These are phyloP conservation scores for Rotaria macrura DNA, from an alignment of 2,888 invertebrate genomes.

Conservation along the genomic window DNA sequence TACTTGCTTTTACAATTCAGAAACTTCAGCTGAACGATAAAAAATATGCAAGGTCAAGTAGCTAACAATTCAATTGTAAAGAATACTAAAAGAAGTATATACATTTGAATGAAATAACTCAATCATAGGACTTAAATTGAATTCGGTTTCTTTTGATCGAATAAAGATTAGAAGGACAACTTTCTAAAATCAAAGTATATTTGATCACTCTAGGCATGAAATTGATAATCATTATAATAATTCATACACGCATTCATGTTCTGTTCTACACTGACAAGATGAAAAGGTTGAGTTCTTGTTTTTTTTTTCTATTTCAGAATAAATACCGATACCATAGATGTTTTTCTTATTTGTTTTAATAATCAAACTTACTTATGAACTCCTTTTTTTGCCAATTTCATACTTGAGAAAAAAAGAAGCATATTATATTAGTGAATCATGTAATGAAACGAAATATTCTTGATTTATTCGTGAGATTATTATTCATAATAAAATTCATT, in stretches of 20 bases:
- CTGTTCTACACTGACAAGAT: background rate
- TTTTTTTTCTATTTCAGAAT: too few relatives aligned
- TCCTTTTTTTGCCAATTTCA: too few relatives aligned
- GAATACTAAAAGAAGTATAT: background rate
- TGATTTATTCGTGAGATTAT: background rate
- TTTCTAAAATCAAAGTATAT: background rate
- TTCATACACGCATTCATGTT: background rate
- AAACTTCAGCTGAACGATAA: background rate
- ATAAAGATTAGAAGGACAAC: background rate
- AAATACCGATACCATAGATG: too few relatives aligned
- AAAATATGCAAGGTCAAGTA: background rate
- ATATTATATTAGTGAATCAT: too few relatives aligned
- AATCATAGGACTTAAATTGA: background rate
- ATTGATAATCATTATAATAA: background rate
- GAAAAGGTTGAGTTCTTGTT: background rate
- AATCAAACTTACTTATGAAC: background rate
- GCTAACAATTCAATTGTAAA: background rate
- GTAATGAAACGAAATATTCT: too few relatives aligned
- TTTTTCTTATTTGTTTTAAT: background rate
- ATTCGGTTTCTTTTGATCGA: background rate
- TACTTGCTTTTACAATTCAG: background rate
- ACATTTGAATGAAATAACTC: background rate
- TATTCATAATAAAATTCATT: background rate
- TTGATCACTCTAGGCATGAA: background rate
- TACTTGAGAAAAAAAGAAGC: too few relatives aligned